Conservation (phyloP, 2,797 vertebrate genomes). For the Hybognathus amarus region DNA sequence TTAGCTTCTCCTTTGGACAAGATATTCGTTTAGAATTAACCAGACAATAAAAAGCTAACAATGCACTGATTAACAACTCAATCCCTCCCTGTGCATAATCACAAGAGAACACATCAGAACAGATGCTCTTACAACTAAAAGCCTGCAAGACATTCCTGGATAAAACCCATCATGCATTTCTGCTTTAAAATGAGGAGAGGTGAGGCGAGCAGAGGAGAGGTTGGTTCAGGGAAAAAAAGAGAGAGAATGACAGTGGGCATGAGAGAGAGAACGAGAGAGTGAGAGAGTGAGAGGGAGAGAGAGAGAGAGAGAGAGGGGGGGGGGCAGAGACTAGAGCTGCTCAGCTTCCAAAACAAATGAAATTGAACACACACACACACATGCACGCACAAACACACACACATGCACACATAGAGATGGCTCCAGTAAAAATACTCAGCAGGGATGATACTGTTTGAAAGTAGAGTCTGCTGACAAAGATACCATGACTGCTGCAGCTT, state of each 20-base stretch:
- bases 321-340: constrained; percentile 62
- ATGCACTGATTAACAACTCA: constrained; percentile 29
- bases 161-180: constrained; percentile 28
- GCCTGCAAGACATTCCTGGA: constrained; percentile 23
- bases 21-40: neutral
- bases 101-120: constrained; percentile 17
- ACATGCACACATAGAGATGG: constrained; percentile 10
- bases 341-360: constrained; percentile 77
- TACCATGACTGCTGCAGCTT: constrained; percentile 6
- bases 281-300: constrained; percentile 33
- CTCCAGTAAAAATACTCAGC: constrained; percentile 66
- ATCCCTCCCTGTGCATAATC: constrained; percentile 9
- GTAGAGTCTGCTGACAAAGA: constrained; percentile 44
- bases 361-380: constrained; percentile 67
- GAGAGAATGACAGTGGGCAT: constrained; percentile 57
- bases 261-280: constrained; percentile 41
- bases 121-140: constrained; percentile 21
- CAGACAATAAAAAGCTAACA: constrained; percentile 28
- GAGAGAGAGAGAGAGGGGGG: neutral
- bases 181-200: constrained; percentile 27
- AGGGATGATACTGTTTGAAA: constrained; percentile 52
- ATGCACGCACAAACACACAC: constrained; percentile 42
- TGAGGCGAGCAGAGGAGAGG: constrained; percentile 64
- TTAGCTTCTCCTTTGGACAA: neutral
- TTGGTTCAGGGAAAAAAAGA: constrained; percentile 33